Evolutionary conservation across 2,797 vertebrate species (phyloP), one percentile per base, ranked within the genome.

Genomic region (Myotis findleyi): DNA sequence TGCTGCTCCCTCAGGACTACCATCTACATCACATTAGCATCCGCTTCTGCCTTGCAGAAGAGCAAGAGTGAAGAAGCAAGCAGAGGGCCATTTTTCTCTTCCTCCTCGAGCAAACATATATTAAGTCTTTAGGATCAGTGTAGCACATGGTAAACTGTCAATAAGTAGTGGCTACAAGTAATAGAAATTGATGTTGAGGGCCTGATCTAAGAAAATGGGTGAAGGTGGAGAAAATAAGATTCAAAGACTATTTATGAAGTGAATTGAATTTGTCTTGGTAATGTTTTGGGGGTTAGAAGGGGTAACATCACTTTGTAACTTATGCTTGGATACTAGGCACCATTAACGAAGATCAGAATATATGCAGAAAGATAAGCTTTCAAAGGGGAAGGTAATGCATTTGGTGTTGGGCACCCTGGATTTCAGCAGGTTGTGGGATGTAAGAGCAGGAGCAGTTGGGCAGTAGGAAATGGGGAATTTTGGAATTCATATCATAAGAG

Each of bases 211-310:
- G 47, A 47, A 64, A 86, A 18, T 38, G 2, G 23, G 17, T 51
- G 30, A 95, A 62, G 14, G 13, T 89, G n/a, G 49, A 47, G 36
- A 93, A 95, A 92, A 82, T 30, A 33, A n/a, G 21, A 73, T 23
- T 93, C 21, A 89, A 83, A 64, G 64, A 82, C 6, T 7, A 77
- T 77, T 66, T 68, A 82, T 27, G 20, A 89, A 3, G 5, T 25
- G 7, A 47, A 66, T 7, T 36, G 47, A 81, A 38, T n/a, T 73
- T 66, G 17, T 82, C 5, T 55, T 86, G 18, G n/a, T 51, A 71
- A n/a, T 1, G 18, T 30, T 76, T 51, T 36, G 16, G 27, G 5
- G 0, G 3, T 68, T 41, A 75, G 17, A 64, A 73, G 38, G 62
- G 23, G 18, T 77, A 76, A 76, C 7, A 53, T n/a, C 3, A 2